A percentile compares a stretch with the other conserved stretches of the same genome.
phyloP scores from a whole-genome alignment of 2,797 vertebrate genomes.

The Silurus lanzhouensis region DNA sequence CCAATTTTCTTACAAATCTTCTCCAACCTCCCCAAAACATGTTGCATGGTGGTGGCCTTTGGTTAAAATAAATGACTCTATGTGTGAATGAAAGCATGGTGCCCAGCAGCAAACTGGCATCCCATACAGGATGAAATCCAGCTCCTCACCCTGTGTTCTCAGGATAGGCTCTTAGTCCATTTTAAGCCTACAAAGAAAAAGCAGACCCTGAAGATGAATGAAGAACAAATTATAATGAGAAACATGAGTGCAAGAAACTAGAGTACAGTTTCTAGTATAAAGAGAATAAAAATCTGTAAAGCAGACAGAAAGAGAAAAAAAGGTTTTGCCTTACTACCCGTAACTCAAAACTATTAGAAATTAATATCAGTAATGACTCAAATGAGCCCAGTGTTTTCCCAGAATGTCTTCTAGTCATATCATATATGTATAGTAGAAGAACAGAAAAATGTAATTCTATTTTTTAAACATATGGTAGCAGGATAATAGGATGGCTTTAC shows the following conservation, averaged over 20 bases:
- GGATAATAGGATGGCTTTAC: not conserved
- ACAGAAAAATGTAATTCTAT: not conserved
- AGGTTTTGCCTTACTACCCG: not conserved
- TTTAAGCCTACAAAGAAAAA: not conserved
- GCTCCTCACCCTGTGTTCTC: not conserved
- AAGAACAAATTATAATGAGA: not conserved
- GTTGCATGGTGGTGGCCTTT: not conserved
- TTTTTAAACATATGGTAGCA: not conserved
- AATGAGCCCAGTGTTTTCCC: conserved; percentile 29
- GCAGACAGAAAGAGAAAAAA: not conserved
- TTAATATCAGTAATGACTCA: conserved; percentile 23
- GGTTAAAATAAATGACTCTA: not conserved
- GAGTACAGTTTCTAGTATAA: not conserved
- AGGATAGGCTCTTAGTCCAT: not conserved
- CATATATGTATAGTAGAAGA: conserved; percentile 12
- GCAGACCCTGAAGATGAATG: not conserved
- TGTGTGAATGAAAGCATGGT: not conserved
- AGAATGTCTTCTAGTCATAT: conserved; percentile 13
- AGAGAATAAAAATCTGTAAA: not conserved
- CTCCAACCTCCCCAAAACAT: not conserved
- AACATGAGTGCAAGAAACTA: not conserved
- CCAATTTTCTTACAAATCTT: not conserved
- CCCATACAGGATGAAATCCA: not conserved
- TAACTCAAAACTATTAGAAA: conserved; percentile 27
- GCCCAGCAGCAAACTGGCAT: not conserved